Evolutionary conservation across 2,797 vertebrate genomes (phyloP).

Genomic region (Sebastes steindachneri): DNA sequence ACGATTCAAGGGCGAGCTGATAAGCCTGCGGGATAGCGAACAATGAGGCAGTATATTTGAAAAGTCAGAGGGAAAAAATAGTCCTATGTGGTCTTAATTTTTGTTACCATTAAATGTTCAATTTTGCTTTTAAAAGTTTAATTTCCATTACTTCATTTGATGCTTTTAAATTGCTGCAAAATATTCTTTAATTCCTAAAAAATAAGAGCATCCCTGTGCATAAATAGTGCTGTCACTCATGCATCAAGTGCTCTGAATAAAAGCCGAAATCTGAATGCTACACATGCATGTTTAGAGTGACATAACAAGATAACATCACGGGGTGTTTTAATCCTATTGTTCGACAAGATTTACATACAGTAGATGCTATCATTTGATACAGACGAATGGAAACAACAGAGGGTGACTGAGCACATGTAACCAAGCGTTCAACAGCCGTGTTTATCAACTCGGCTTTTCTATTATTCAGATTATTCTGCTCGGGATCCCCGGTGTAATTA

Average conservation of each 20-base stretch:
- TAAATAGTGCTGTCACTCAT: neutral
- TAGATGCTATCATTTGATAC: conserved; percentile 46
- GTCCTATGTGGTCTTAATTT: neutral
- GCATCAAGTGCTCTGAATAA: neutral
- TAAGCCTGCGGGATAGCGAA: neutral
- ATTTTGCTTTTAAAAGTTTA: neutral
- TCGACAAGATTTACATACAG: conserved; percentile 34
- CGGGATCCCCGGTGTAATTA: conserved; percentile 64
- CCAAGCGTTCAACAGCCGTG: conserved; percentile 41
- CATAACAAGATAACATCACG: conserved; percentile 9
- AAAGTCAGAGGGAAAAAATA: neutral
- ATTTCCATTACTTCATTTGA: neutral
- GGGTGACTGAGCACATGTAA: conserved; percentile 27
- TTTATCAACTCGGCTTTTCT: conserved; percentile 62
- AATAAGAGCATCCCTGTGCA: neutral
- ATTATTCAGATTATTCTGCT: conserved; percentile 70
- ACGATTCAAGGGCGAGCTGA: conserved; percentile 30
- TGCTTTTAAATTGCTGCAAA: neutral
- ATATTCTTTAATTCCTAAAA: neutral
- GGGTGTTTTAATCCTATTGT: conserved; percentile 52
- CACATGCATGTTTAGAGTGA: conserved; percentile 9
- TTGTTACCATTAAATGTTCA: neutral
- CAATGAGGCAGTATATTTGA: conserved; percentile 10
- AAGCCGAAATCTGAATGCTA: neutral
- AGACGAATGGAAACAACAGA: conserved; percentile 33